phyloP scores from a whole-genome alignment of 2,888 invertebrate genomes.

The Perizoma affinitatum region DNA sequence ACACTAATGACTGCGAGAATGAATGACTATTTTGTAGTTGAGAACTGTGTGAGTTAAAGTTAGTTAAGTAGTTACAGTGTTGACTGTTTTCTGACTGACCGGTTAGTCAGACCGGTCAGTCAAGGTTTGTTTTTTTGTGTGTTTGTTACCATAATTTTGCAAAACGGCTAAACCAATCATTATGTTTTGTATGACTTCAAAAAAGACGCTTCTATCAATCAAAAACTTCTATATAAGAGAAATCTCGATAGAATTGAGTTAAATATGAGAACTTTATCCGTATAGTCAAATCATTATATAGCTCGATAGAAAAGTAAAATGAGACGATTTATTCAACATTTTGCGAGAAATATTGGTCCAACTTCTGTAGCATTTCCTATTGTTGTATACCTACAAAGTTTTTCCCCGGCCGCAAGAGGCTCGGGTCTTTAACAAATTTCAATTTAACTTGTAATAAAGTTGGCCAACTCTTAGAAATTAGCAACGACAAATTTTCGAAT shows the following conservation, averaged over 20 bases:
- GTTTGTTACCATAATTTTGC: too few species aligned
- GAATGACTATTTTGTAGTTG: constrained; percentile 16
- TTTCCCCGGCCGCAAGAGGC: constrained; percentile 38
- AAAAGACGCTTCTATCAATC: too few species aligned
- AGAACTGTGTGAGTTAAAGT: constrained; percentile 1
- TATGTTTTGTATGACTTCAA: too few species aligned
- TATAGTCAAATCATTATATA: constrained; percentile 17
- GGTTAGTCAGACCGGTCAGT: too few species aligned
- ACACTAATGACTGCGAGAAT: constrained; percentile 26
- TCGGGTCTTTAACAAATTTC: constrained; percentile 63
- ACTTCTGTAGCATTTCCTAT: constrained; percentile 39
- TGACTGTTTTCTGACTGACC: too few species aligned
- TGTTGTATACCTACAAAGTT: constrained; percentile 37
- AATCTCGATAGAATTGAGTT: too few species aligned
- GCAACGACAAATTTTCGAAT: constrained; percentile 50
- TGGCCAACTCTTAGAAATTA: constrained; percentile 65
- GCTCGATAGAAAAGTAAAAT: constrained; percentile 35
- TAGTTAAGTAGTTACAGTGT: too few species aligned
- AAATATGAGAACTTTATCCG: not conserved
- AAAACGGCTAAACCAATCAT: too few species aligned
- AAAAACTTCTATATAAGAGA: too few species aligned
- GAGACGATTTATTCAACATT: constrained; percentile 44
- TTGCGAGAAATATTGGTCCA: constrained; percentile 40
- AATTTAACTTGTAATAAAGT: constrained; percentile 78
- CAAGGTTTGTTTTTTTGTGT: too few species aligned